Percentiles rank a stretch among this genome's conserved stretches.
Evolutionary conservation across 1,140 invertebrate genomes (phyloP).

Genomic region (Drosophila ercepeae): DNA sequence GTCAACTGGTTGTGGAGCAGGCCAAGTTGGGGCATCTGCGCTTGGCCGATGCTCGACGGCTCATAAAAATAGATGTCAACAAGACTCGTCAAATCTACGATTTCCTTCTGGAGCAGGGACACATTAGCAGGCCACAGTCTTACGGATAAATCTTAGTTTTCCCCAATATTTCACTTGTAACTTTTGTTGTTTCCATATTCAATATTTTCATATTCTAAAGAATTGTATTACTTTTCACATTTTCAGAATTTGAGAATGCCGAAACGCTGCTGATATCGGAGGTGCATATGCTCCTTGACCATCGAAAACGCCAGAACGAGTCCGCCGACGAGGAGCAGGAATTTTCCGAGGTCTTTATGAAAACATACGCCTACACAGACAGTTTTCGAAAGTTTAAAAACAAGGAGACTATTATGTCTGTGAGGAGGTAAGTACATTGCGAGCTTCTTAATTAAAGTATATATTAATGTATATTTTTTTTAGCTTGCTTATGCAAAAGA

Average conservation of each 20-base stretch:
- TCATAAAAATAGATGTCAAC: conserved; percentile 97
- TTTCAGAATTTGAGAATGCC: conserved; percentile 97
- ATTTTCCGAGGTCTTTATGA: conserved; percentile 99
- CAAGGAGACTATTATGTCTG: conserved; percentile 97
- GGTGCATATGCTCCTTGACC: conserved; percentile 98
- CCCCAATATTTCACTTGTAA: conserved; percentile 66
- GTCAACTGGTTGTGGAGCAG: conserved; percentile 90
- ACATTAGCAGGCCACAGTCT: conserved; percentile 86
- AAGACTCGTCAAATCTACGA: conserved; percentile 96
- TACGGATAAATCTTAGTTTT: conserved; percentile 39
- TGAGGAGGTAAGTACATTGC: conserved; percentile 89
- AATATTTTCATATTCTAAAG: neutral
- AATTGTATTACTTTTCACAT: conserved; percentile 66
- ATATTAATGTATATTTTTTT: conserved; percentile 81
- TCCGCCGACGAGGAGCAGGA: conserved; percentile 99
- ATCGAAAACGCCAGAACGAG: conserved; percentile 98
- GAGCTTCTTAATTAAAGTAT: neutral
- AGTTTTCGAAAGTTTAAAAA: conserved; percentile 99
- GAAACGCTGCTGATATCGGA: conserved; percentile 99
- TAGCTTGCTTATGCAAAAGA: conserved; percentile 96
- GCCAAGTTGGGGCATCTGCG: conserved; percentile 89
- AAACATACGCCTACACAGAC: conserved; percentile 98
- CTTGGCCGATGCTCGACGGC: conserved; percentile 90
- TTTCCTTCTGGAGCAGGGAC: conserved; percentile 89
- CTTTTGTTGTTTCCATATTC: conserved; percentile 14